Base-by-base conservation (phyloP, 2,888 invertebrate genomes). In the Tuta absoluta region DNA sequence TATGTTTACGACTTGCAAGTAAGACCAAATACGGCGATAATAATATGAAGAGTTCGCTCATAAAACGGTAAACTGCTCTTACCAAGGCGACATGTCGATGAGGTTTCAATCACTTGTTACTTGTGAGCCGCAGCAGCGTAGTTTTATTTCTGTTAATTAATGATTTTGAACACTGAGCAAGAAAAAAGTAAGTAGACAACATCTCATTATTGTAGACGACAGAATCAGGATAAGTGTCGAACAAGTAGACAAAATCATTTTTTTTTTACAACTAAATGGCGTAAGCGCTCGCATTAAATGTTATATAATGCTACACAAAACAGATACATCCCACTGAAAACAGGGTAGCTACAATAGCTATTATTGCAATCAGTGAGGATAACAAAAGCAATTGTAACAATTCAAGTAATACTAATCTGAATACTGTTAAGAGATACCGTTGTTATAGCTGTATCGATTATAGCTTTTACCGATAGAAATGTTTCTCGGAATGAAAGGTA, bases 31-130 rank as follows among this genome's bases (percentile, higher is more conserved):
- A 80, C 71, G 69, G 72, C 78, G 73, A 77, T 78, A 76, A 79
- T 77, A 78, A 78, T 79, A 78, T 77, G 75, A 71, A 75, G 75
- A 75, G 74, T 74, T 74, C 72, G 73, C 75, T 77, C 79, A 78
- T 82, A 82, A 84, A 84, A 83, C 77, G 75, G 73, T 80, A 80
- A 81, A 81, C 78, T 81, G 78, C 77, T 80, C 78, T 75, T 76
- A 75, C 75, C 77, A 75, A 77, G 74, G 71, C 72, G 73, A 69
- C 71, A 71, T n/a, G 75, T 71, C 75, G 75, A 77, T 80, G 75
- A 82, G 76, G 80, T 79, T 80, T 82, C 78, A 81, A 84, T 82
- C 76, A 77, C 72, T 69, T 71, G 70, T 82, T 76, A 77, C 72
- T 69, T 71, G 70, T 72, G 71, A 49, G 21, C 49, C 49, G 19